These are phyloP conservation scores for Aix galericulata DNA, from an alignment of 2,113 vertebrate species.

Conservation along the genomic window DNA sequence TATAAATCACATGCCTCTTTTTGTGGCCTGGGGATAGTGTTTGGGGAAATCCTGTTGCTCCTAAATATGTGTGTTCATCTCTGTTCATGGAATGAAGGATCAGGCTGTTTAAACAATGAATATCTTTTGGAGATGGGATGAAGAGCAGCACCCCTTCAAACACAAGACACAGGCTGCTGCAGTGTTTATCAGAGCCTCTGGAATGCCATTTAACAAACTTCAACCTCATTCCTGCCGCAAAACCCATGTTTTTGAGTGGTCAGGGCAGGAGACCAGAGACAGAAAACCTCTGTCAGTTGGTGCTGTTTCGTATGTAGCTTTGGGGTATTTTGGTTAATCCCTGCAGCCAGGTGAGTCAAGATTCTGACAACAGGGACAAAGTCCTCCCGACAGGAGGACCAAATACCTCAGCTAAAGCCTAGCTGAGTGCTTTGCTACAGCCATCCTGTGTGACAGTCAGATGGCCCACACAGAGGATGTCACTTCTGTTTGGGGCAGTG, in stretches of 20 bases:
- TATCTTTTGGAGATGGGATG: not conserved
- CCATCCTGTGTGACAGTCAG: fast-evolving
- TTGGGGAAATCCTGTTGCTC: not conserved
- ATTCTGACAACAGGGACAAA: not conserved
- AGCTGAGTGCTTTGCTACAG: not conserved
- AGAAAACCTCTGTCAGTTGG: not conserved
- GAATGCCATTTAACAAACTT: not conserved
- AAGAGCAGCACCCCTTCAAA: not conserved
- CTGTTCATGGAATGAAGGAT: not conserved
- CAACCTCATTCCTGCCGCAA: not conserved
- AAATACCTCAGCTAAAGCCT: not conserved
- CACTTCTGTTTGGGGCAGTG: not conserved
- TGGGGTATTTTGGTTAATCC: not conserved
- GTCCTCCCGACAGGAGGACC: not conserved
- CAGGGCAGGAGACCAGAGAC: not conserved
- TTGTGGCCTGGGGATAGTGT: not conserved
- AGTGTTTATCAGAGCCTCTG: not conserved
- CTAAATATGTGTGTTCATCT: not conserved
- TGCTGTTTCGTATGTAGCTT: not conserved
- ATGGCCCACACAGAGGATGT: too few relatives aligned
- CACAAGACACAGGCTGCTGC: not conserved
- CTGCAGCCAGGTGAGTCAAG: not conserved
- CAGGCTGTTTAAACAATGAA: fast-evolving
- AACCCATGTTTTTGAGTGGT: not conserved
- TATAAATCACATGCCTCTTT: not conserved